A percentile compares a stretch with the other conserved stretches of the same genome.
phyloP scores from a whole-genome alignment of 2,113 vertebrate species.

The Lycaon pictus region DNA sequence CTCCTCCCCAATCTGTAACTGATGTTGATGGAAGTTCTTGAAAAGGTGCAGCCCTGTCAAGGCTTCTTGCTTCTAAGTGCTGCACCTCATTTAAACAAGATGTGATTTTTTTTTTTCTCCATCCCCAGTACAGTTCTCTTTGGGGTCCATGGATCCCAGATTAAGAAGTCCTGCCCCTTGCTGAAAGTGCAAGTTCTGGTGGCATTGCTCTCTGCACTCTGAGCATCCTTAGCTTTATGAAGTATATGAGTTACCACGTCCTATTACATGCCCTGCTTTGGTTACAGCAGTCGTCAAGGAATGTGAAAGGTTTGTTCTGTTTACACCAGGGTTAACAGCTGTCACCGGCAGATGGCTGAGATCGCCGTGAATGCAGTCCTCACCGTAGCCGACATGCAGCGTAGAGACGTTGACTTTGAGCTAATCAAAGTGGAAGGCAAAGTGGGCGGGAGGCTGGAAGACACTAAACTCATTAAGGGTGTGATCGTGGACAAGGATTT shows the following conservation, averaged over 20 bases:
- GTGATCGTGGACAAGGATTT: conserved; percentile 99
- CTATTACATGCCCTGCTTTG: fast-evolving
- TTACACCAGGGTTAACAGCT: conserved; percentile 95
- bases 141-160: fast-evolving
- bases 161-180: neutral
- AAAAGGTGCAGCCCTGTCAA: no score
- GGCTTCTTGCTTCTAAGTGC: neutral
- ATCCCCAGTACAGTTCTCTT: no score
- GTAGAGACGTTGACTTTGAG: conserved; percentile 98
- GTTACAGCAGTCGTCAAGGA: no score
- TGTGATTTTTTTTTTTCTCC: neutral
- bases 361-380: conserved; percentile 97
- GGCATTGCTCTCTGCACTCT: neutral
- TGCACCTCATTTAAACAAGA: neutral
- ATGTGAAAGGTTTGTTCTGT: neutral
- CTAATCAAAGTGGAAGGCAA: conserved; percentile 99
- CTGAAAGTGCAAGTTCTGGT: no score
- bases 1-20: fast-evolving
- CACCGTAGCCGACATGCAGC: conserved; percentile 97
- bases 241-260: fast-evolving
- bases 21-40: neutral
- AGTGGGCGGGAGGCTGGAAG: conserved; percentile 97
- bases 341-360: conserved; percentile 99
- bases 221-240: fast-evolving
- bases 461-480: conserved; percentile 97